Evolutionary conservation across 2,888 invertebrate genomes (phyloP).

Genomic region (Notodonta ziczac): DNA sequence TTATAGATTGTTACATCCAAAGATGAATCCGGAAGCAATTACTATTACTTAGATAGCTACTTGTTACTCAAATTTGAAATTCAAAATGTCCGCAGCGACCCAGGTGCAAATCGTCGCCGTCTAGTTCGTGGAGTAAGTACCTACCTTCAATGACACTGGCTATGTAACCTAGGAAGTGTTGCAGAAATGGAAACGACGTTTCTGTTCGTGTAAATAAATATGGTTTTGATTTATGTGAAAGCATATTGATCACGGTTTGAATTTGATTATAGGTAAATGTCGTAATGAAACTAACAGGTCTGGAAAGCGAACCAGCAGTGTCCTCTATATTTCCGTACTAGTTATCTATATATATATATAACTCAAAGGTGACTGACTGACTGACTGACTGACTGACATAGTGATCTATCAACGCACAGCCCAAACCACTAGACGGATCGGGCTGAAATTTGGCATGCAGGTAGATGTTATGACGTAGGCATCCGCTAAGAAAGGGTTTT

Average conservation of each 20-base stretch:
- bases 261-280: not conserved
- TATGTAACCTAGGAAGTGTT: conserved; percentile 27
- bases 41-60: not conserved
- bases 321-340: not conserved
- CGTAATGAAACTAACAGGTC: not conserved
- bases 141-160: conserved; percentile 30
- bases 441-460: too few species aligned
- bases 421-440: too few species aligned
- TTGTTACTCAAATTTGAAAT: conserved; percentile 58
- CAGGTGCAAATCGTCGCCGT: conserved; percentile 50
- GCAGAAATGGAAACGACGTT: conserved; percentile 13
- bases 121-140: conserved; percentile 38
- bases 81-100: conserved; percentile 57
- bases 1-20: too few species aligned
- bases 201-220: not conserved
- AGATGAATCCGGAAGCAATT: not conserved
- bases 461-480: too few species aligned
- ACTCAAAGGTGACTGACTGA: too few species aligned
- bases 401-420: too few species aligned
- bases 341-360: too few species aligned
- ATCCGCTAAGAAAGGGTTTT: too few species aligned
- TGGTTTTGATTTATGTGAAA: not conserved
- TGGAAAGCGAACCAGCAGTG: too few species aligned
- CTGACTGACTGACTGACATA: too few species aligned
- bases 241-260: not conserved